Evolutionary conservation across 2,888 invertebrate species (phyloP).

Genomic region (Eristalinus sepulchralis): DNA sequence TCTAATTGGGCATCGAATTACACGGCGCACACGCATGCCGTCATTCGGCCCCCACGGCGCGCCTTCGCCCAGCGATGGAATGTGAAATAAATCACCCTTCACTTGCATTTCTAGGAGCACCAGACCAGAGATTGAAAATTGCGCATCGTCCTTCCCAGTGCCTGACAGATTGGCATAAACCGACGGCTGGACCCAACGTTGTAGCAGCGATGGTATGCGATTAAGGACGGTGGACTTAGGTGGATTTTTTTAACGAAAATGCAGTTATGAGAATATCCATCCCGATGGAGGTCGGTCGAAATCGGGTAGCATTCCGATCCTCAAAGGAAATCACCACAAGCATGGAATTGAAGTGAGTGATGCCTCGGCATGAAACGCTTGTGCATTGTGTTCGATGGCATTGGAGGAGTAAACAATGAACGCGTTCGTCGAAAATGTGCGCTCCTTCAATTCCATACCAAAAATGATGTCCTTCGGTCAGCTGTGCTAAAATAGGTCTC

Average conservation of each 20-base stretch:
- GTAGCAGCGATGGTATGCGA: neutral
- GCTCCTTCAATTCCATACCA: too few species aligned
- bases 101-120: neutral
- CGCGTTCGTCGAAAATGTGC: too few species aligned
- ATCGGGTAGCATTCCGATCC: too few species aligned
- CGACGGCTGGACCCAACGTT: neutral
- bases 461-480: too few species aligned
- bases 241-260: neutral
- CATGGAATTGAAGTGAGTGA: too few species aligned
- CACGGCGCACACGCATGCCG: constrained; percentile 15
- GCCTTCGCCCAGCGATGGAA: too few species aligned
- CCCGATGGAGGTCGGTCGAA: too few species aligned
- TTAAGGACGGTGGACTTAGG: neutral
- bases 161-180: constrained; percentile 15
- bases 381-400: too few species aligned
- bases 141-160: constrained; percentile 5
- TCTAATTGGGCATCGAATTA: constrained; percentile 66
- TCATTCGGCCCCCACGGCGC: neutral
- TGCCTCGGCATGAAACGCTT: too few species aligned
- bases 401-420: too few species aligned
- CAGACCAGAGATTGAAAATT: neutral
- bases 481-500: too few species aligned
- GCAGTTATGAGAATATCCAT: neutral
- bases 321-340: too few species aligned
- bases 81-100: constrained; percentile 45